Percentiles rank a stretch among this genome's conserved stretches.
These are phyloP conservation scores for Arnoldichthys spilopterus DNA, from an alignment of 2,797 vertebrate species.

Conservation along the genomic window DNA sequence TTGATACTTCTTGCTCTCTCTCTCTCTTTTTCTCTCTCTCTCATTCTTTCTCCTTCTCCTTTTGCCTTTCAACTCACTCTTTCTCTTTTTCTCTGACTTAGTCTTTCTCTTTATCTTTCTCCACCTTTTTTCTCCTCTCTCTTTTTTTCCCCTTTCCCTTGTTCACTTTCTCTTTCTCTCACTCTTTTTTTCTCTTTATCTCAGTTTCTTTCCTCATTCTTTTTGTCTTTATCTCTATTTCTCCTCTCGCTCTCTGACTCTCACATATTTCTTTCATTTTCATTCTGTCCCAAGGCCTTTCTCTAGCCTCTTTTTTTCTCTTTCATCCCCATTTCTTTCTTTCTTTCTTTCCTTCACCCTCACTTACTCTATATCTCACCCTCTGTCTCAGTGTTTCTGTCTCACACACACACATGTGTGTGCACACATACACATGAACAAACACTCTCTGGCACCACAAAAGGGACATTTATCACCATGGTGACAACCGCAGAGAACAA, in stretches of 20 bases:
- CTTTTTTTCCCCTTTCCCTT: neutral
- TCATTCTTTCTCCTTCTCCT: constrained; percentile 17
- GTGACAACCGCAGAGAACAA: constrained; percentile 60
- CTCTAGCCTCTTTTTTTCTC: too few species aligned
- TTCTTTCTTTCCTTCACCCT: too few species aligned
- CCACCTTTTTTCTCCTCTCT: constrained; percentile 36
- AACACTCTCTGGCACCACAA: constrained; percentile 58
- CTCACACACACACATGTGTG: constrained; percentile 51
- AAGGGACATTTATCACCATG: constrained; percentile 65
- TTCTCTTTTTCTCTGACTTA: too few species aligned
- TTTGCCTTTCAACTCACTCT: neutral
- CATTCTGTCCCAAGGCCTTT: too few species aligned
- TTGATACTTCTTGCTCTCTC: constrained; percentile 31
- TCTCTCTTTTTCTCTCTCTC: constrained; percentile 44
- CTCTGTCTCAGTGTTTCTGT: neutral
- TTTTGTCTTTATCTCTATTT: too few species aligned
- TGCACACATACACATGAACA: constrained; percentile 49
- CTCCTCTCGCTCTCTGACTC: too few species aligned
- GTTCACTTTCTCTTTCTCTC: neutral
- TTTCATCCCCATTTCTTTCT: neutral
- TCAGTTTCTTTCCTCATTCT: too few species aligned
- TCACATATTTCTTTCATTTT: too few species aligned
- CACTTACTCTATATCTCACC: neutral
- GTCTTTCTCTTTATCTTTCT: too few species aligned
- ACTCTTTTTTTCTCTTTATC: too few species aligned